Base-by-base conservation (phyloP, 2,888 invertebrate species). In the Rhorus exstirpatorius region DNA sequence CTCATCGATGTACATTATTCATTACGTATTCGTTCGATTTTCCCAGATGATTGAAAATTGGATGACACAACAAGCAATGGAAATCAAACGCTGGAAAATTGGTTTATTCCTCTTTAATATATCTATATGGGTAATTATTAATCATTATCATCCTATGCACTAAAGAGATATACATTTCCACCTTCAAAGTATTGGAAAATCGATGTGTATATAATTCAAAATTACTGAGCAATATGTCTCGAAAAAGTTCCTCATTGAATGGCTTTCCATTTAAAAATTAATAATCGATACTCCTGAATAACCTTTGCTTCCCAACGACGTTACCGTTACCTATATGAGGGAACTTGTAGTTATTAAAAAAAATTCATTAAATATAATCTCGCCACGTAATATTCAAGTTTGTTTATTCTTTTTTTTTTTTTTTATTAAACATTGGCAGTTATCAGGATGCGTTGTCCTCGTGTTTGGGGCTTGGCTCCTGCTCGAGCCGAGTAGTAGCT, bases 401-500 rank as follows among this genome's bases (percentile, higher is more conserved):
- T n/a, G 24, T 26, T 53, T 35, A 8, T 65, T 38, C 8, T 26
- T 12, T 7, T 55, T 53, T 17, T 31, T 14, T 60, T 49, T 24
- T 12, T n/a, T 8, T 55, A 44, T 70, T 80, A 82, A 71, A 51
- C 17, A 8, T 76, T 31, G 19, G 63, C 90, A 95, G 94, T 90
- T 94, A 81, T 93, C 94, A 14, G 95, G 95, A 71, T 94, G 94
- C 81, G 93, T 93, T 77, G 91, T 95, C 81, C 92, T 94, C 74
- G 94, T 94, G 55, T 91, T 94, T 63, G 95, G 94, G 17, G 93
- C 93, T 60, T 94, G 94, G 93, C 90, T 94, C 81, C 90, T 94
- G 35, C 92, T 94, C 80, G 94, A 94, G 84, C 93, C 94, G 24
- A 93, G 93, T 85, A 94, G 94, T 84, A 92, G 92, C 31, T 92